Evolutionary conservation across 92 coral and sea anemone species (phyloP).

Genomic region (Actinostola sp.): DNA sequence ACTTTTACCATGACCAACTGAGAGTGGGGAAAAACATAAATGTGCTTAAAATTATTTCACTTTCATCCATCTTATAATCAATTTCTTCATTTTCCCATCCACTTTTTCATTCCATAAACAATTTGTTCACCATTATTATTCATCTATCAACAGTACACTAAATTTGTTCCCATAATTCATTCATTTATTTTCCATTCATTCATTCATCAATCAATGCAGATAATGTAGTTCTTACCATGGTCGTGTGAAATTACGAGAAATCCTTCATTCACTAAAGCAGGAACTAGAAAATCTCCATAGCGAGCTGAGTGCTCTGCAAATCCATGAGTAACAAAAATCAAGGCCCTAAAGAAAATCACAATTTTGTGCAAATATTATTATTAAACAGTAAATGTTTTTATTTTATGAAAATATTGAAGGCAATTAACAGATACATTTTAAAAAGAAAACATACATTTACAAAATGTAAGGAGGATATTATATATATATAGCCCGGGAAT

Average conservation of each 20-base stretch:
- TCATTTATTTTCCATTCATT: no score
- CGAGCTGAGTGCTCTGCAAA: conserved; percentile 86
- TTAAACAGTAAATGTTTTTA: not conserved
- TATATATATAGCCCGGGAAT: no score
- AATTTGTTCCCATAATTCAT: no score
- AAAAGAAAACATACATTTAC: no score
- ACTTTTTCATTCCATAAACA: no score
- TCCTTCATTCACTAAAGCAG: conserved; percentile 73
- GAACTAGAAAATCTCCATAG: conserved; percentile 67
- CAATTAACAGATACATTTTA: no score
- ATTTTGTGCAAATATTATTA: not conserved
- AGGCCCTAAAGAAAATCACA: conserved; percentile 53
- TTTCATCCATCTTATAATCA: not conserved
- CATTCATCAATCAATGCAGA: no score
- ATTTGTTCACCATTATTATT: conserved; percentile 1
- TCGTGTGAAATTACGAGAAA: conserved; percentile 83
- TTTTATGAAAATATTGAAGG: no score
- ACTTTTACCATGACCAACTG: conserved; percentile 96
- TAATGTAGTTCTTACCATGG: conserved; percentile 89
- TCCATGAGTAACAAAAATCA: conserved; percentile 85
- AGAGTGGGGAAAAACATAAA: not conserved
- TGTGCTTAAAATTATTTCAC: not conserved
- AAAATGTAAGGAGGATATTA: no score
- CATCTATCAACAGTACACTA: not conserved
- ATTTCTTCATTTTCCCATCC: no score